Base-by-base conservation (phyloP, 2,888 invertebrate genomes). In the Linnaemya vulpina region DNA sequence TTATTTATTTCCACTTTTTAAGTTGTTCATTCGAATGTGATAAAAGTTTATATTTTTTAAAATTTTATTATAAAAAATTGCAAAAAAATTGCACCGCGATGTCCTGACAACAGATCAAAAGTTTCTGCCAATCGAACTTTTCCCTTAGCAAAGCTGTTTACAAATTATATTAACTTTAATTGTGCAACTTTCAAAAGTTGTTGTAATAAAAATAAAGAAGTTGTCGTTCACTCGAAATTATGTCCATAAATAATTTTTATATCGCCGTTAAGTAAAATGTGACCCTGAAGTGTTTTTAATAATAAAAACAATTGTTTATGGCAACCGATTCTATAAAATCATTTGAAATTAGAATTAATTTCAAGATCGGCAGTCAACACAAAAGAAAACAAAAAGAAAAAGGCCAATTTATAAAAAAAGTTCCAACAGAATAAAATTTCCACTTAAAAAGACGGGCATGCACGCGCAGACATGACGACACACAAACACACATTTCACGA, bases 341-440 rank as follows among this genome's bases (percentile, higher is more conserved):
- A 22, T 43, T 51, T 62, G 38, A 5, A 74, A 49, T 22, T 22
- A 30, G 4, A 62, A 62, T 62, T 74, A 62, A 51, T 74, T 60
- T 17, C 10, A 11, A 22, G 11, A 73, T 38, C 11, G n/a, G 8
- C 22, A 55, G 8, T 13, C 22, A 53, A n/a, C 9, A 11, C 9
- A 68, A 40, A 11, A 15, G 3, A n/a, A n/a, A n/a, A 20, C 0
- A 51, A 51, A 51, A 20, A 7, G n/a, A 65, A 35, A 75, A 17
- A 9, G 10, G n/a, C n/a, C 65, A 20, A 20, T 15, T 51, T 60
- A 60, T 49, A 20, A 60, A 62, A 46, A n/a, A 67, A 58, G 17
- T 53, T 55, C 17, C 20, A 38, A 63, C 43, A 20, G 46, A 55
- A 65, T 17, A 46, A 65, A 46, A 76, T 30, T 46, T 68, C 20